Base-by-base conservation (phyloP, 2,888 invertebrate genomes). In the Xanthorhoe designata region DNA sequence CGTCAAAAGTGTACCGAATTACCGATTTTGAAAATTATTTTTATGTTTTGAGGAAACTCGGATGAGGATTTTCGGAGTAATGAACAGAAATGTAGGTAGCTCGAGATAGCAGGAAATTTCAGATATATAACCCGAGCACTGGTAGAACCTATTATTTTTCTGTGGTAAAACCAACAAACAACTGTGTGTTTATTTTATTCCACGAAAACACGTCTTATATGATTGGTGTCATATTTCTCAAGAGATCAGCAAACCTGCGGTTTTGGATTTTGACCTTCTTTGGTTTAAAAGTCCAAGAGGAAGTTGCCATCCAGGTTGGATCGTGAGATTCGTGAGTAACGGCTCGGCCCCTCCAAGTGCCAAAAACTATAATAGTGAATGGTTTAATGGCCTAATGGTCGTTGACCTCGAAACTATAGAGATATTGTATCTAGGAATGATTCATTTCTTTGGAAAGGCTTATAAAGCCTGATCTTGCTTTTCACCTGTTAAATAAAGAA, bases 291-390 rank as follows among this genome's bases (percentile, higher is more conserved):
- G 51, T 51, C 7, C 15, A 45, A 29, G 19, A 63, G 50, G 64
- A 59, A 64, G 55, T 38, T 17, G 17, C 47, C 47, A 47, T 45
- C n/a, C n/a, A n/a, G 15, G 45, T 47, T 61, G 47, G 17, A 61
- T 58, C 32, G 55, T 54, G 47, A 64, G 60, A 69, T 47, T 53
- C 56, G 57, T 61, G 59, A 59, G 59, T 73, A 71, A 69, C 71
- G 73, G 71, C 42, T 54, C 66, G 71, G 60, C 68, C 68, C 50
- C 61, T 56, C 51, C 35, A 19, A 63, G 50, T 69, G 70, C 70
- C 68, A 68, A 74, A 70, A 72, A 67, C 68, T 69, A 42, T 42
- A 42, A 42, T 42, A 64, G 69, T 56, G 62, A 60, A 66, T 67
- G 67, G 68, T 64, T 61, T 60, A 50, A 24, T 61, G 49, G 47